Evolutionary conservation across 2,797 vertebrate species (phyloP).

Genomic region (Chrysolophus pictus): DNA sequence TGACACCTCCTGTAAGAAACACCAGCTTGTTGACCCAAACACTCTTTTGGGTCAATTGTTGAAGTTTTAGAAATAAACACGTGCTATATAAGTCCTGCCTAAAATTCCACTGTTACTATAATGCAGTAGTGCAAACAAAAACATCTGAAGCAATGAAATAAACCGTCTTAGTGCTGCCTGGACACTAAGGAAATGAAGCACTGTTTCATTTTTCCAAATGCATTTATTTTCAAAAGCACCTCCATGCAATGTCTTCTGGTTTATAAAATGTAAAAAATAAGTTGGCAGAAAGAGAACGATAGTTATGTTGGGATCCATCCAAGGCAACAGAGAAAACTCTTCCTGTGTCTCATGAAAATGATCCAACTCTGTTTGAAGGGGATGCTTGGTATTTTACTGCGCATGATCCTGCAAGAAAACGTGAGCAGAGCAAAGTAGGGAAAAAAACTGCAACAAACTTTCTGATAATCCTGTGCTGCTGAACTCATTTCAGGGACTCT

Average conservation of each 20-base stretch:
- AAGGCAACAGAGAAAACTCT: not conserved
- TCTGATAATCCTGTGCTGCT: not conserved
- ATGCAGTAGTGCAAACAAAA: not conserved
- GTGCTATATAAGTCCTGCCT: not conserved
- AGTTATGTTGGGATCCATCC: not conserved
- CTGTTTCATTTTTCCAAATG: not conserved
- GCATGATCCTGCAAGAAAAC: rapidly evolving
- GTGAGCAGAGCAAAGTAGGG: not conserved
- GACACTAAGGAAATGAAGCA: not conserved
- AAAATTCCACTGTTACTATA: rapidly evolving
- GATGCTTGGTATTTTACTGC: rapidly evolving
- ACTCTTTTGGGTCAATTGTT: not conserved
- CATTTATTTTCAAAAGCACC: not conserved
- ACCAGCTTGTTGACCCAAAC: not conserved
- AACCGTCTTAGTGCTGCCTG: not conserved
- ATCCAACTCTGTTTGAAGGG: not conserved
- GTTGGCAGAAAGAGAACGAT: not conserved
- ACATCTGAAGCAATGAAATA: not conserved
- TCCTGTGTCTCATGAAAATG: not conserved
- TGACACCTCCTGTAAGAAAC: not conserved
- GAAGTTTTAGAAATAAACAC: rapidly evolving
- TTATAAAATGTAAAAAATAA: rapidly evolving
- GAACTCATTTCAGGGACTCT: rapidly evolving
- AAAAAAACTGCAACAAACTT: not conserved
- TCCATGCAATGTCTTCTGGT: rapidly evolving